phyloP scores from a whole-genome alignment of 2,888 invertebrate genomes.

The Andrena bicolor region DNA sequence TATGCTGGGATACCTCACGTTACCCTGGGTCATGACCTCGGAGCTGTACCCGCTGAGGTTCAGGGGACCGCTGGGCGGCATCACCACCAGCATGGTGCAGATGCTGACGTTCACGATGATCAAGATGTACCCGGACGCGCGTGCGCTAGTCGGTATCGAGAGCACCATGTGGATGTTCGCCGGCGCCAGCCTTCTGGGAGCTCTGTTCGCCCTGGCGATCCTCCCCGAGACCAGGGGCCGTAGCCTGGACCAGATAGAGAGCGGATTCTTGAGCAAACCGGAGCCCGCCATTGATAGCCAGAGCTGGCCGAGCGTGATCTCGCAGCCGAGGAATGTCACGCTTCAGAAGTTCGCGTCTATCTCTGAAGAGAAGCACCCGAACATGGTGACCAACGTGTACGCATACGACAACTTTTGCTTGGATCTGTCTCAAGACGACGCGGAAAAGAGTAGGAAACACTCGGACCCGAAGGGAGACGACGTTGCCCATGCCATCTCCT shows the following conservation, averaged over 20 bases:
- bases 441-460: constrained; percentile 42
- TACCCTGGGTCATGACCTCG: constrained; percentile 92
- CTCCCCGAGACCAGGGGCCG: constrained; percentile 91
- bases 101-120: constrained; percentile 90
- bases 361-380: constrained; percentile 74
- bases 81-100: constrained; percentile 90
- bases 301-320: constrained; percentile 37
- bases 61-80: constrained; percentile 89
- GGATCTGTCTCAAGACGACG: constrained; percentile 70
- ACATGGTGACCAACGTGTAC: constrained; percentile 69
- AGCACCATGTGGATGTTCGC: constrained; percentile 89
- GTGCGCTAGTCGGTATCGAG: constrained; percentile 87
- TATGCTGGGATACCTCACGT: constrained; percentile 91
- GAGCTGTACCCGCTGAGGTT: constrained; percentile 90
- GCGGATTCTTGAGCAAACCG: constrained; percentile 86
- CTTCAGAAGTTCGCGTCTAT: constrained; percentile 75
- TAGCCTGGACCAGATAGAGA: constrained; percentile 89
- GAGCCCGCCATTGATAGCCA: not conserved
- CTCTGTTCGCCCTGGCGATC: constrained; percentile 87
- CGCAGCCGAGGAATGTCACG: constrained; percentile 68
- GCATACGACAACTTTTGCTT: constrained; percentile 78
- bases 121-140: constrained; percentile 89
- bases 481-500: constrained; percentile 57
- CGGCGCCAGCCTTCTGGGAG: constrained; percentile 87
- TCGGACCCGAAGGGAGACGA: constrained; percentile 20